A percentile compares a stretch with the other conserved stretches of the same genome.
Evolutionary conservation across 92 coral and sea anemone genomes (phyloP).

Genomic region (Meandrina meandrites): DNA sequence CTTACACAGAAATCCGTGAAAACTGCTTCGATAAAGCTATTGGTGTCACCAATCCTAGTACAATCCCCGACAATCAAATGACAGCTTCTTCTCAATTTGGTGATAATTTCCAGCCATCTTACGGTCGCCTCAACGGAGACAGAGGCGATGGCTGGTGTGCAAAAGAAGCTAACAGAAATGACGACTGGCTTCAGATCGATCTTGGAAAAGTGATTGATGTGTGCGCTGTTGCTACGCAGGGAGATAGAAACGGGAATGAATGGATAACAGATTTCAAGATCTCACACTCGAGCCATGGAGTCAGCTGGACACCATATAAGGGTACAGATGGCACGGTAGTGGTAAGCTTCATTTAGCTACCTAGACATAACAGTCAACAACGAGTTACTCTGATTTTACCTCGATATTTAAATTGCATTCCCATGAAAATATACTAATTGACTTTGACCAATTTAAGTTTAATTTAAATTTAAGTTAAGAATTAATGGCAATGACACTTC

Average conservation of each 20-base stretch:
- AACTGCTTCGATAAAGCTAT: not conserved
- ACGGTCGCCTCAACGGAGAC: not conserved
- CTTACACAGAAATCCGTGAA: not conserved
- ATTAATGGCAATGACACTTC: too few relatives aligned
- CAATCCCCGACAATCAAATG: not conserved
- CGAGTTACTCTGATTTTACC: too few relatives aligned
- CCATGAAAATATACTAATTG: too few relatives aligned
- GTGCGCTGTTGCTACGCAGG: constrained; percentile 10
- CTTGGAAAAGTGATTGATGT: not conserved
- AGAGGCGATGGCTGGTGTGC: not conserved
- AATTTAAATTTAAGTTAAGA: too few relatives aligned
- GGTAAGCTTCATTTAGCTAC: not conserved
- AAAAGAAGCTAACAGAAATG: not conserved
- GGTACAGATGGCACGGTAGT: not conserved
- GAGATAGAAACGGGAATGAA: not conserved
- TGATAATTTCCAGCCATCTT: not conserved
- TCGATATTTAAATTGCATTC: too few relatives aligned
- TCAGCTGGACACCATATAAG: not conserved
- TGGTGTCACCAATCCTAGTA: not conserved
- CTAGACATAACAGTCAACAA: too few relatives aligned
- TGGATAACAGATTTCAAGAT: not conserved
- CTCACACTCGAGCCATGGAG: not conserved
- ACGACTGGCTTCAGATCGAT: constrained; percentile 3
- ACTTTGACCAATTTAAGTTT: too few relatives aligned
- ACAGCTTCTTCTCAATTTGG: not conserved